Evolutionary conservation across 2,888 invertebrate genomes (phyloP), one percentile per base, ranked within the genome.

Genomic region (Eilema caniola): DNA sequence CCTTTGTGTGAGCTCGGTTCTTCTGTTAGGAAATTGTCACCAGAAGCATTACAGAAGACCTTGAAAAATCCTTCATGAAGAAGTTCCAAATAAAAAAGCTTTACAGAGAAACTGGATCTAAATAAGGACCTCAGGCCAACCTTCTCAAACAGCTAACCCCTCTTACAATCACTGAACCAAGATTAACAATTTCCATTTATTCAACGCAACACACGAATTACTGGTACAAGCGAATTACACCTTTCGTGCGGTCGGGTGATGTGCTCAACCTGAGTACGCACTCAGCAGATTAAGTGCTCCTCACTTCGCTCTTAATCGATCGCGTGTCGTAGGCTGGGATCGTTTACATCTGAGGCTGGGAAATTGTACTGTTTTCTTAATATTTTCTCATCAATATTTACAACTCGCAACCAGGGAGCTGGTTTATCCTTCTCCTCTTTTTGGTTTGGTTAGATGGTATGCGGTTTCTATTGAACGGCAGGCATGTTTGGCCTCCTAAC

Each of bases 221-320:
- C 64, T 64, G 62, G 67, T 67, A 69, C 71, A 71, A 67, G 63
- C 64, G 60, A 33, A 59, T 63, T 33, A 33, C 66, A 63, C 60
- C 61, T 66, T 69, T 47, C 53, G 69, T 79, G 81, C 74, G 81
- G 81, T 78, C 63, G 76, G 74, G 73, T 76, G 78, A 67, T 76
- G 76, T 70, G 77, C 82, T 81, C 81, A 74, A 77, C 80, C 79
- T 72, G 79, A 81, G 82, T 75, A 80, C 79, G 82, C 86, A 84
- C 86, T 87, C 84, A 83, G 67, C 75, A 81, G 85, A 86, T 86
- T 85, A 86, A 84, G 84, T 77, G 79, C 79, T 81, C 67, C 78
- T 77, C 77, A 62, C 67, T 71, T 63, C 67, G 72, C 80, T 82
- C 84, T 81, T 82, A 80, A 80, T 83, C 81, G 82, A 81, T 83